Conservation (phyloP, 2,113 vertebrate species). For the Odontophorus gujanensis region DNA sequence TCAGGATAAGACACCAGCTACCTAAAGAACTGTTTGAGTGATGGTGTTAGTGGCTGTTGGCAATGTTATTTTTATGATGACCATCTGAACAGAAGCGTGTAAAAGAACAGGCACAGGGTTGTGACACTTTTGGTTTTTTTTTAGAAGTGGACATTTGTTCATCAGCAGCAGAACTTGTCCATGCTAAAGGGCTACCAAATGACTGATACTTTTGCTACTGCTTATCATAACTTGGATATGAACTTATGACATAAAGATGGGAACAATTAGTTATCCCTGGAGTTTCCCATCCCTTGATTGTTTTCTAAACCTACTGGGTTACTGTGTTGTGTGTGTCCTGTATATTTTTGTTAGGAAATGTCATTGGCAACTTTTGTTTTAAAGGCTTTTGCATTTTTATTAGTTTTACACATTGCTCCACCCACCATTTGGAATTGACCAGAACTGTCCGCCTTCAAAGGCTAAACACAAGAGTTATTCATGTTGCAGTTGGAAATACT, state of each 20-base stretch:
- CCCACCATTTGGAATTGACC: slow-evolving; percentile 9
- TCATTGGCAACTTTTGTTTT: background rate
- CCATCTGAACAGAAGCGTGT: background rate
- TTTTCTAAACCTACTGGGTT: slow-evolving; percentile 15
- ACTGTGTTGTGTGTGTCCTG: background rate
- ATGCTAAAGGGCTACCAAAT: background rate
- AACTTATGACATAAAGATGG: background rate
- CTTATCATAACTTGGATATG: slow-evolving; percentile 4
- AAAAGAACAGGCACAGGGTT: background rate
- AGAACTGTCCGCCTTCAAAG: slow-evolving; percentile 37
- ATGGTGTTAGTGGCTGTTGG: background rate
- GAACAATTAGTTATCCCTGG: background rate
- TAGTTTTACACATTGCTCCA: background rate
- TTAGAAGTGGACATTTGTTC: background rate
- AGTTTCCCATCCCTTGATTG: background rate
- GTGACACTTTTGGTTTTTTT: background rate
- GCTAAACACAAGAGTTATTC: slow-evolving; percentile 35
- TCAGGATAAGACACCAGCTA: background rate
- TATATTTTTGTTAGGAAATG: slow-evolving; percentile 31
- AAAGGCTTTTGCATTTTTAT: slow-evolving; percentile 23
- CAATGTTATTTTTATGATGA: background rate
- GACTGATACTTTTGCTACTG: background rate
- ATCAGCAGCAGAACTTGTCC: background rate
- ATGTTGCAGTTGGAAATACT: slow-evolving; percentile 31
- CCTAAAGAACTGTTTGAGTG: background rate